Evolutionary conservation across 2,113 vertebrate genomes (phyloP).

Genomic region (Grallaria varia): DNA sequence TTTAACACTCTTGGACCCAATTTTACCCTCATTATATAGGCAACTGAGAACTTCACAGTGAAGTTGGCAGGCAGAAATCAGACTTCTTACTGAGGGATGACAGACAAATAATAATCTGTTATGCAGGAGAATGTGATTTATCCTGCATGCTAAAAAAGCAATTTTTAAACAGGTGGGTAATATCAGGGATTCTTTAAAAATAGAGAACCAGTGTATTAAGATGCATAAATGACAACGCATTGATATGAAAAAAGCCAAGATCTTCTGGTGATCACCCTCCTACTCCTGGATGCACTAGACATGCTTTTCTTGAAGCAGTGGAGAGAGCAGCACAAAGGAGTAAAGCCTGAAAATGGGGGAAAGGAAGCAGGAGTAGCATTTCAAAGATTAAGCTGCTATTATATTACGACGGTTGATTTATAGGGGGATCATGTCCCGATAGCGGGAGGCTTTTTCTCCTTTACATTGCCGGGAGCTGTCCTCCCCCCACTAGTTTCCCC

Average conservation of each 20-base stretch:
- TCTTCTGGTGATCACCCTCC: background rate
- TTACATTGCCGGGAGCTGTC: too few relatives aligned
- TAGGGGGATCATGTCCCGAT: too few relatives aligned
- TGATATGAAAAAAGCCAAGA: background rate
- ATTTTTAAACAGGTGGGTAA: background rate
- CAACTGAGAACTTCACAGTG: background rate
- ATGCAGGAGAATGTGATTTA: background rate
- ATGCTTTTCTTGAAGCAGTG: background rate
- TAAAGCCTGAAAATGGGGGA: background rate
- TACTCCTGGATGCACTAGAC: background rate
- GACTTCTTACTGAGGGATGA: background rate
- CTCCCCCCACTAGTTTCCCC: too few relatives aligned
- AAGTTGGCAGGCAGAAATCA: background rate
- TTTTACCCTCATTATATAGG: conserved; percentile 2
- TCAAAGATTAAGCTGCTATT: background rate
- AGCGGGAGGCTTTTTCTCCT: too few relatives aligned
- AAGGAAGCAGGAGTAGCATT: background rate
- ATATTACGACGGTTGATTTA: too few relatives aligned
- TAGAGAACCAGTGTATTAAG: background rate
- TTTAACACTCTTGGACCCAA: background rate
- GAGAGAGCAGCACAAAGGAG: background rate
- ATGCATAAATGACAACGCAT: background rate
- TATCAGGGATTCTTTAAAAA: background rate
- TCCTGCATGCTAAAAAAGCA: background rate
- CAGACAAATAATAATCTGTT: background rate